Base-by-base conservation (phyloP, 2,797 vertebrate species). In the Corythornis leucogaster region DNA sequence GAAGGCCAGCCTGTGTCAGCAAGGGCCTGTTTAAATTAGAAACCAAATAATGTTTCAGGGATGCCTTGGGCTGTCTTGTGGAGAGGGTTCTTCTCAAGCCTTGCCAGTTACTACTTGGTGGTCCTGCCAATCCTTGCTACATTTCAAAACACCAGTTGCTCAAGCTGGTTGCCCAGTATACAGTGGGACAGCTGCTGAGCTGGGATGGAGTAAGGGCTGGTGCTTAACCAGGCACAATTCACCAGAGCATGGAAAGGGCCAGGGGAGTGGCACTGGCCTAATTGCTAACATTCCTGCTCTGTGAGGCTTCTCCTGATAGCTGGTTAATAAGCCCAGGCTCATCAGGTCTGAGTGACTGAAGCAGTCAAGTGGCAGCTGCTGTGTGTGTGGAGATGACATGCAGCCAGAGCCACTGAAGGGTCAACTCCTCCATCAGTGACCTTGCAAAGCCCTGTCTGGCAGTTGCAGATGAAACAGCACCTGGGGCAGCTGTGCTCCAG, bases 81-180 rank as follows among this genome's bases (percentile, higher is more conserved):
- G 94, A 94, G 70, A 96, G 79, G 84, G 81, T 61, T 96, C 92
- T 94, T 95, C 90, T 94, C 94, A 94, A 89, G 66, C 55, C 69
- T 75, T 95, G 96, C 96, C 95, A 96, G 94, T 94, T 95, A 89
- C 84, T 92, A 74, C 95, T 96, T 93, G 95, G 96, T 96, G 96
- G 96, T 96, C 95, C 88, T 93, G 95, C 96, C 96, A 94, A 63
- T 96, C 94, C 84, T 92, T 70, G 69, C 90, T 73, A 7, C 63
- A 55, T 96, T 96, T 96, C 93, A 94, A 96, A 96, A 96, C 93
- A 94, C 46, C 89, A 80, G 81, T 95, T 96, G 95, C 96, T 96
- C 84, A 94, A 95, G 94, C 84, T 80, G 9, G 81, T 68, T 62
- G 90, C 55, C 73, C 26, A 9, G 86, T 73, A 6, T 28, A 63